Conservation (phyloP, 2,113 vertebrate genomes). For the Sminthopsis crassicaudata region DNA sequence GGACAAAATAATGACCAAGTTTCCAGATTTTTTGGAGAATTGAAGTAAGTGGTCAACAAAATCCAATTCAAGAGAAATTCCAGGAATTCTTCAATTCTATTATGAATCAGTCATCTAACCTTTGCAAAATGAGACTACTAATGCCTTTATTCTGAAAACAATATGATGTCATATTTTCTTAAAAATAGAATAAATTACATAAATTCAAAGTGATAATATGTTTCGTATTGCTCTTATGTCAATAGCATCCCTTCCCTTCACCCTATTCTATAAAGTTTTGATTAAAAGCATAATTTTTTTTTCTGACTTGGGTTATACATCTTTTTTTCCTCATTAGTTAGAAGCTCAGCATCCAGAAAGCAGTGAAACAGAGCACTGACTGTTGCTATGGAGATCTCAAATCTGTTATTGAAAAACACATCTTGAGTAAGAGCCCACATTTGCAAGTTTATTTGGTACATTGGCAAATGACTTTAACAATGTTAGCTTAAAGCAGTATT, state of each 20-base stretch:
- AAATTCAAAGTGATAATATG: neutral
- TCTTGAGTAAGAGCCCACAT: conserved; percentile 54
- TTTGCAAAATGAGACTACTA: neutral
- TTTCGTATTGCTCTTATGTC: neutral
- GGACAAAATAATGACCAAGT: neutral
- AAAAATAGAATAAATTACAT: neutral
- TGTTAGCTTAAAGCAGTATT: neutral
- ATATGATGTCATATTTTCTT: neutral
- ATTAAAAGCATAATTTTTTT: neutral
- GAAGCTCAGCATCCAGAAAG: conserved; percentile 28
- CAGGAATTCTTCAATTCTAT: neutral
- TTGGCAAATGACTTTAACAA: neutral
- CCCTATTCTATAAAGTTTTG: neutral
- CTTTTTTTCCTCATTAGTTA: conserved; percentile 32
- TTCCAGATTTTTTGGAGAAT: neutral
- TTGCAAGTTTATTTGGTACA: conserved; percentile 3
- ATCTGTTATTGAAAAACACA: conserved; percentile 40
- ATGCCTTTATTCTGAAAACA: conserved; percentile 11
- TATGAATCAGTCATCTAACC: neutral
- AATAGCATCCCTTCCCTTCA: neutral
- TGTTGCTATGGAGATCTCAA: conserved; percentile 68
- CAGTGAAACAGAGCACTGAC: conserved; percentile 27
- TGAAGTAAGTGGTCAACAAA: neutral
- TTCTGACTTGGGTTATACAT: neutral
- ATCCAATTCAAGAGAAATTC: conserved; percentile 2